phyloP scores from a whole-genome alignment of 2,113 vertebrate species.

The Heterocephalus glaber region DNA sequence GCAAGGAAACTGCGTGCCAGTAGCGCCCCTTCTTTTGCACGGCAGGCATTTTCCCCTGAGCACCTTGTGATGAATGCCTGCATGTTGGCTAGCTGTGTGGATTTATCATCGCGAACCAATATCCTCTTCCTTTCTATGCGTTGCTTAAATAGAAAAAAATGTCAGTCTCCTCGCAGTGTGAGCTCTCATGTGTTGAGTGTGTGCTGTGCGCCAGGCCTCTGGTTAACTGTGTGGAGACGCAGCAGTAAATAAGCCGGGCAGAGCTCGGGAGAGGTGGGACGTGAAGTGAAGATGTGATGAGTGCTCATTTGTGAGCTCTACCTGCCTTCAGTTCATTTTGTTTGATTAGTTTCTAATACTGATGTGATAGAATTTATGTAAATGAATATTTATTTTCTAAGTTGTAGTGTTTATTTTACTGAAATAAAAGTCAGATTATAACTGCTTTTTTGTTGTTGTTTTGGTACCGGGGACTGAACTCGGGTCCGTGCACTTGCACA shows the following conservation, averaged over 20 bases:
- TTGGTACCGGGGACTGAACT: too few species aligned
- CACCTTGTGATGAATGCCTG: background rate
- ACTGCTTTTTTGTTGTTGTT: too few species aligned
- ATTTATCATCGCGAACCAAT: background rate
- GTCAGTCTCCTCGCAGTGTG: background rate
- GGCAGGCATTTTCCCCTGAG: constrained; percentile 19
- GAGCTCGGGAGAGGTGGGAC: background rate
- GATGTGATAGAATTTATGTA: background rate
- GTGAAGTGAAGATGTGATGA: background rate
- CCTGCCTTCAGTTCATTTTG: background rate
- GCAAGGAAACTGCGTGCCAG: background rate
- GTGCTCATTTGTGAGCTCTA: constrained; percentile 17
- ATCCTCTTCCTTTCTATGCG: too few species aligned
- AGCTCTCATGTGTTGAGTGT: background rate
- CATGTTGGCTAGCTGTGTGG: background rate
- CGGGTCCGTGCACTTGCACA: too few species aligned
- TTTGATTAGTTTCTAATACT: constrained; percentile 45
- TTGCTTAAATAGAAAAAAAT: constrained; percentile 15
- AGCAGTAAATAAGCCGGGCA: background rate
- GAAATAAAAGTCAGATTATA: too few species aligned
- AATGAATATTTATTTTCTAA: constrained; percentile 26
- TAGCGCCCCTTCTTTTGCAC: background rate
- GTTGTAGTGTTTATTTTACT: too few species aligned
- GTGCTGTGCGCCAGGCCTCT: background rate
- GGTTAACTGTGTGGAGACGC: background rate